Evolutionary conservation across 2,113 vertebrate species (phyloP).

Genomic region (Oceanites oceanicus): DNA sequence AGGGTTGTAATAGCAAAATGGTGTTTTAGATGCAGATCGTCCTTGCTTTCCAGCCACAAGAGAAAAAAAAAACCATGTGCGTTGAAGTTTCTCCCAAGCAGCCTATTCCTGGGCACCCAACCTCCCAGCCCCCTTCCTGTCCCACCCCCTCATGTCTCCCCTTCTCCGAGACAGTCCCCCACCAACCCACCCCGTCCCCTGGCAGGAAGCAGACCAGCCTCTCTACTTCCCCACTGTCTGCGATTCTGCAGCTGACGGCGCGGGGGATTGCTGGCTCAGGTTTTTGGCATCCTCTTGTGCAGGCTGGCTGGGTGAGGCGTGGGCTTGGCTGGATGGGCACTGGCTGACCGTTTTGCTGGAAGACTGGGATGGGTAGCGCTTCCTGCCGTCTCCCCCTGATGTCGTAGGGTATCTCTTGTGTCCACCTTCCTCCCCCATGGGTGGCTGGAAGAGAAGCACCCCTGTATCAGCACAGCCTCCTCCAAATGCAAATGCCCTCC

Average conservation of each 20-base stretch:
- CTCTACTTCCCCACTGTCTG: constrained; percentile 78
- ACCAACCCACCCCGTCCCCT: constrained; percentile 29
- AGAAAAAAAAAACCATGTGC: constrained; percentile 53
- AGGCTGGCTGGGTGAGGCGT: constrained; percentile 67
- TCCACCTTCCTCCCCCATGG: constrained; percentile 90
- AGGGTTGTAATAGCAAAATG: constrained; percentile 56
- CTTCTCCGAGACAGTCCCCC: not conserved
- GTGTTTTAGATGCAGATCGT: constrained; percentile 56
- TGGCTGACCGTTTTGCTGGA: constrained; percentile 80
- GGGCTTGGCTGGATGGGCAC: constrained; percentile 65
- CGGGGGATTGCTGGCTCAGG: constrained; percentile 73
- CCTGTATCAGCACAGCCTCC: not conserved
- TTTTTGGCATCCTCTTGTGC: constrained; percentile 86
- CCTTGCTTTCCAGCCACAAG: constrained; percentile 64
- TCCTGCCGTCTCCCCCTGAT: constrained; percentile 84
- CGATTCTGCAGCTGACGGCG: constrained; percentile 66
- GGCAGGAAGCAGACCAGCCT: not conserved
- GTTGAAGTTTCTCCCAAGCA: constrained; percentile 59
- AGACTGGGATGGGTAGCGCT: constrained; percentile 88
- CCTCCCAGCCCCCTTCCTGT: constrained; percentile 52
- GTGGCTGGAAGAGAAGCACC: constrained; percentile 81
- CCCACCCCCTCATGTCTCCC: constrained; percentile 8
- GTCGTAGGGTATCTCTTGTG: constrained; percentile 85
- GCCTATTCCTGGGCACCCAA: constrained; percentile 53
- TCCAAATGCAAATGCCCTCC: not conserved